Base-by-base conservation (phyloP, 2,888 invertebrate genomes). In the Polyploca ridens region DNA sequence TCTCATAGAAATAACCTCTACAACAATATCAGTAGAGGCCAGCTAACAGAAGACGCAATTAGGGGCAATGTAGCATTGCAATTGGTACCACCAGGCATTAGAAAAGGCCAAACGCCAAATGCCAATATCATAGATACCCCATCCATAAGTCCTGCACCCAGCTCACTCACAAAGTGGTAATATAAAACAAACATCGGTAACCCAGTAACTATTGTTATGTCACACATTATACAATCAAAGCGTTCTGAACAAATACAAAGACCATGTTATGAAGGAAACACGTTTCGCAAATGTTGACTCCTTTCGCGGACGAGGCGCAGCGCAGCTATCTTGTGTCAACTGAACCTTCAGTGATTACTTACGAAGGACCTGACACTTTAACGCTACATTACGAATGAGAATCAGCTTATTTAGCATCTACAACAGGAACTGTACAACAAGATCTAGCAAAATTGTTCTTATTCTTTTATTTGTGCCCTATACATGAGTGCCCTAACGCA, bases 231-330 rank as follows among this genome's bases (percentile, higher is more conserved):
- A 49, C 62, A 54, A 49, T 16, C 19, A 16, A 27, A 16, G 38
- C 57, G 41, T 16, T 69, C 68, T 65, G 71, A 63, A 62, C 72
- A 75, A 70, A 70, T 64, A 72, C 67, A 66, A 70, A 66, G 58
- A 67, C 59, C 54, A 16, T 13, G 38, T 57, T 19, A 54, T 54
- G 27, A 58, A 71, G 70, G 74, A 74, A 73, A 66, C 77, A 71
- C 69, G 75, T 76, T 75, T 73, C 69, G 75, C 74, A 76, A 82
- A 74, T 79, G 74, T 82, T 80, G 73, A 75, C 73, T 61, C 58
- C 14, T 41, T 10, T 44, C 41, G n/a, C 41, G n/a, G n/a, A 60
- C 38, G 13, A 38, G 33, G 33, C 41, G 7, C 35, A 16, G n/a
- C 57, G 54, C 49, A n/a, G 57, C 38, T 27, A 57, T 57, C 38